phyloP scores from a whole-genome alignment of 2,888 invertebrate species.

The Cryptus armator region DNA sequence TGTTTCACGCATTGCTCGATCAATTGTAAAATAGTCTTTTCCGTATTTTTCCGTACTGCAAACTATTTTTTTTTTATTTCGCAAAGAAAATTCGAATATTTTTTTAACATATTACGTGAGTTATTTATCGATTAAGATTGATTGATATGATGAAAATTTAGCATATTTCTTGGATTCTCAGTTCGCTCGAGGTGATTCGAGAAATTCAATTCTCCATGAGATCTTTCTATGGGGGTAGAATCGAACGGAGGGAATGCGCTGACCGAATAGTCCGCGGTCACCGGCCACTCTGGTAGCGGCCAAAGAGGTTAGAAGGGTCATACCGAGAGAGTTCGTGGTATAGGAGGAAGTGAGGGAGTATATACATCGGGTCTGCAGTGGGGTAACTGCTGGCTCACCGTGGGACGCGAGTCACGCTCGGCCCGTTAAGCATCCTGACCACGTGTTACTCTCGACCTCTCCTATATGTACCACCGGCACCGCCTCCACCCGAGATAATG shows the following conservation, averaged over 20 bases:
- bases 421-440: constrained; percentile 68
- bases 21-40: too few relatives aligned
- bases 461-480: constrained; percentile 43
- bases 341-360: constrained; percentile 3
- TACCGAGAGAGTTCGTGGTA: constrained; percentile 32
- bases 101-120: too few relatives aligned
- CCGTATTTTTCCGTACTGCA: too few relatives aligned
- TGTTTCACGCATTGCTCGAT: too few relatives aligned
- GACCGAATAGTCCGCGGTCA: constrained; percentile 67
- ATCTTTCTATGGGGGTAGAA: constrained; percentile 34
- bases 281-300: constrained; percentile 44
- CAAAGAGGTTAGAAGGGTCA: constrained; percentile 20
- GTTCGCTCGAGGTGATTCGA: constrained; percentile 54
- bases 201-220: constrained; percentile 74
- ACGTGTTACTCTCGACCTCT: constrained; percentile 69
- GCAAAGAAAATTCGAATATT: too few relatives aligned
- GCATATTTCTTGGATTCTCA: not conserved
- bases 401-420: constrained; percentile 69
- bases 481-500: constrained; percentile 60
- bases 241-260: constrained; percentile 71
- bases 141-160: not conserved
- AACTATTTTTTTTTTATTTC: too few relatives aligned
- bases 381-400: constrained; percentile 66
- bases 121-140: too few relatives aligned
- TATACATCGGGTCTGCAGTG: constrained; percentile 54